Conservation (phyloP, 2,888 invertebrate genomes). For the Philereme vetulata region DNA sequence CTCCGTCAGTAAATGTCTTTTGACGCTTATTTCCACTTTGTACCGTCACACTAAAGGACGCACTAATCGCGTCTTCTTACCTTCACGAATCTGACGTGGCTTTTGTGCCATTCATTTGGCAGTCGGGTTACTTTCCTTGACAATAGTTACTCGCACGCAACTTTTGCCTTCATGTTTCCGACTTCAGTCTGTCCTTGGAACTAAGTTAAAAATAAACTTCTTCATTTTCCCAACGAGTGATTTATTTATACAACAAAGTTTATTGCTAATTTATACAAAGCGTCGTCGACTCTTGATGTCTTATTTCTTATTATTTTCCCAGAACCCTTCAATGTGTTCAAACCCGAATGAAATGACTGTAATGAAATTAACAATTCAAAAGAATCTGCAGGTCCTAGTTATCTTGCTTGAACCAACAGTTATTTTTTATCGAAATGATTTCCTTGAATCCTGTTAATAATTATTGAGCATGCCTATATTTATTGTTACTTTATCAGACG, state of each 20-base stretch:
- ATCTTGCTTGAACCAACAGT: conserved; percentile 6
- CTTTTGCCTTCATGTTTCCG: neutral
- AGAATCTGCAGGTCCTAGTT: neutral
- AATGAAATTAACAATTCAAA: conserved; percentile 21
- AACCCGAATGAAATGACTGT: conserved; percentile 14
- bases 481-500: neutral
- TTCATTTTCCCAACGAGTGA: conserved; percentile 3
- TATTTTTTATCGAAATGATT: neutral
- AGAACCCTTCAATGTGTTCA: conserved; percentile 14
- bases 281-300: conserved; percentile 10
- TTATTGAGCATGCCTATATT: neutral
- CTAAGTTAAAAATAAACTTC: conserved; percentile 7
- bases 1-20: conserved; percentile 15
- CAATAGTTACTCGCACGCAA: neutral
- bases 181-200: conserved; percentile 1
- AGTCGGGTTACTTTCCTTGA: neutral
- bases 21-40: conserved; percentile 11
- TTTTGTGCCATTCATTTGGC: neutral
- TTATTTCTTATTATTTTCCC: conserved; percentile 15
- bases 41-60: conserved; percentile 9
- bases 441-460: conserved; percentile 1
- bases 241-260: conserved; percentile 16
- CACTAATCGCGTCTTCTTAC: neutral
- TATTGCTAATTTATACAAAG: conserved; percentile 23
- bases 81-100: conserved; percentile 2